phyloP scores from a whole-genome alignment of 2,888 invertebrate species.

The Tachystola acroxantha region DNA sequence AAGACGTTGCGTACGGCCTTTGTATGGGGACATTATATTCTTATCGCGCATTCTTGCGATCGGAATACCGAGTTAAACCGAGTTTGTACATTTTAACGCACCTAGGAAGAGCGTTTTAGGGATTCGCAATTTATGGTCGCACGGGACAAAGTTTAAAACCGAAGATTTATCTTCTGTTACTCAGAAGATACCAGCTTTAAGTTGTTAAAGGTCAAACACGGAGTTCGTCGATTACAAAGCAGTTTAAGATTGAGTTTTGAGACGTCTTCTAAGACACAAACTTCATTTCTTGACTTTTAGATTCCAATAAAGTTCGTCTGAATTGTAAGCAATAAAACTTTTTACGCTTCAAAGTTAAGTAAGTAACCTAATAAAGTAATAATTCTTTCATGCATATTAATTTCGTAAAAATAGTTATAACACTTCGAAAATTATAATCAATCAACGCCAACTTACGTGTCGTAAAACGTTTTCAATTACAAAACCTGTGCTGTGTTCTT shows the following conservation, averaged over 20 bases:
- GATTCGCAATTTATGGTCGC: conserved; percentile 57
- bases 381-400: no score
- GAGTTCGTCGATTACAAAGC: conserved; percentile 39
- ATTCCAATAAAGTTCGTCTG: background rate
- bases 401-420: no score
- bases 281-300: conserved; percentile 23
- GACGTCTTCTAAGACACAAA: conserved; percentile 28
- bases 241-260: conserved; percentile 41
- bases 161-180: conserved; percentile 58
- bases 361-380: no score
- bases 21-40: conserved; percentile 55
- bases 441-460: conserved; percentile 47
- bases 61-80: conserved; percentile 36
- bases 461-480: conserved; percentile 61
- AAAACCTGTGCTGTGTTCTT: conserved; percentile 40
- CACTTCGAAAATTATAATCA: conserved; percentile 30
- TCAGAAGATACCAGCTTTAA: conserved; percentile 40
- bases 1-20: conserved; percentile 55
- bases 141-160: conserved; percentile 48
- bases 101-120: conserved; percentile 48
- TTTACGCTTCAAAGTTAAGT: no score
- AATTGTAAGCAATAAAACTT: background rate
- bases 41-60: conserved; percentile 48
- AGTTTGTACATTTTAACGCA: conserved; percentile 53
- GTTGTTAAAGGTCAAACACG: conserved; percentile 48